Conservation (phyloP, 2,797 vertebrate species). For the Pelochelys cantorii region DNA sequence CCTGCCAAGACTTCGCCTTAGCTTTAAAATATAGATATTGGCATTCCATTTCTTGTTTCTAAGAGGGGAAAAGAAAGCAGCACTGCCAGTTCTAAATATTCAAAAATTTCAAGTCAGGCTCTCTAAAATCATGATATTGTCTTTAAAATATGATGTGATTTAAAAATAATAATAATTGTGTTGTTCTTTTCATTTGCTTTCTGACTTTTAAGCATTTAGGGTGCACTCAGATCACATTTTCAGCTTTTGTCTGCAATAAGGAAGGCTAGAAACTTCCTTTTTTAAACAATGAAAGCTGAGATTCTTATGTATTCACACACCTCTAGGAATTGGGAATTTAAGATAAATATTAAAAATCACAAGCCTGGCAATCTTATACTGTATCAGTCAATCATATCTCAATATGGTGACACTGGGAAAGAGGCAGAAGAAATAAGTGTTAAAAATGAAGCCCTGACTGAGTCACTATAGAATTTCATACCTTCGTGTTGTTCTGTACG, state of each 20-base stretch:
- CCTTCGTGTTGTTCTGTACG: slow-evolving; percentile 19
- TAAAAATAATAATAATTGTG: neutral
- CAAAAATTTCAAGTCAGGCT: neutral
- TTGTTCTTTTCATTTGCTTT: neutral
- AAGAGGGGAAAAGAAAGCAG: neutral
- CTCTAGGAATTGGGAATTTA: neutral
- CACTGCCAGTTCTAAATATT: neutral
- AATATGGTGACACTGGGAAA: neutral
- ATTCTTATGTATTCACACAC: neutral
- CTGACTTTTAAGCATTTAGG: neutral
- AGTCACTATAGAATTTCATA: neutral
- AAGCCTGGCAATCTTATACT: neutral
- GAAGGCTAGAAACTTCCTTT: neutral
- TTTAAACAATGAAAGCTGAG: neutral
- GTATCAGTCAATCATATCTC: neutral
- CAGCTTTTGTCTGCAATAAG: neutral
- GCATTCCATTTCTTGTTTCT: neutral
- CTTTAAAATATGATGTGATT: neutral
- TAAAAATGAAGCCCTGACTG: neutral
- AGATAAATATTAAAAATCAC: neutral
- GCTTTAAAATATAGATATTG: neutral
- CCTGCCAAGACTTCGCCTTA: neutral
- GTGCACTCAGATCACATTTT: too few species aligned
- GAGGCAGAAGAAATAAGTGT: neutral
- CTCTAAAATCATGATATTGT: neutral